Evolutionary conservation across 37 sponge, comb jelly and placozoan genomes (phyloP), one percentile per base, ranked within the genome.

Genomic region (Petrosia ficiformis): DNA sequence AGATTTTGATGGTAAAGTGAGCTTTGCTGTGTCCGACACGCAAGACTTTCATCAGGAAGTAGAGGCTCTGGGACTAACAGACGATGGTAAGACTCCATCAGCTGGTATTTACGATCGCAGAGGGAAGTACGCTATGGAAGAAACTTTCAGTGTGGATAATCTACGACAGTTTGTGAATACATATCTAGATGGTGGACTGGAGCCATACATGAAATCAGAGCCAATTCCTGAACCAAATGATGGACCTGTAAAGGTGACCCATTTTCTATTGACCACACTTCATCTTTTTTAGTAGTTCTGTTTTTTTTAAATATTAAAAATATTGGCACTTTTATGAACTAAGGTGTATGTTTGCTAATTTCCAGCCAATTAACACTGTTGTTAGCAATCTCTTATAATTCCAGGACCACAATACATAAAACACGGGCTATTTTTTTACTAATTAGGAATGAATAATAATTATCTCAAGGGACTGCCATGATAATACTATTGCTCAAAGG

Each of bases 141-240:
- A 66, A 25, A 58, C 79, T 24, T 94, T 89, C 78, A 91, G 92
- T 82, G 83, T 87, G 14, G 95, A 87, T 63, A 80, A 65, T 56
- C 33, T 94, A 57, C 54, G 64, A 41, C 71, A 72, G 2, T 94
- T 94, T 77, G 88, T 67, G 0, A 67, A 84, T 28, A 57, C 84
- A 65, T 90, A 74, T 52, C 39, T 84, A 28, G 83, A 83, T 80
- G 95, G 92, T 16, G 85, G 83, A 38, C 71, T 94, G 65, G 82
- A 84, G 64, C 75, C 86, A 11, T 80, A 90, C 73, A 48, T 94
- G 32, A 94, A 94, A 81, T 91, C 92, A 26, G 95, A 94, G 72
- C 88, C 88, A 24, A 72, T 91, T 14, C 95, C 95, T 4, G 91
- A 75, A 57, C 67, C 78, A 59, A 87, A 94, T 33, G 72, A 73